Evolutionary conservation across 1,140 invertebrate genomes (phyloP), one percentile per base, ranked within the genome.

Genomic region (Polyergus mexicanus): DNA sequence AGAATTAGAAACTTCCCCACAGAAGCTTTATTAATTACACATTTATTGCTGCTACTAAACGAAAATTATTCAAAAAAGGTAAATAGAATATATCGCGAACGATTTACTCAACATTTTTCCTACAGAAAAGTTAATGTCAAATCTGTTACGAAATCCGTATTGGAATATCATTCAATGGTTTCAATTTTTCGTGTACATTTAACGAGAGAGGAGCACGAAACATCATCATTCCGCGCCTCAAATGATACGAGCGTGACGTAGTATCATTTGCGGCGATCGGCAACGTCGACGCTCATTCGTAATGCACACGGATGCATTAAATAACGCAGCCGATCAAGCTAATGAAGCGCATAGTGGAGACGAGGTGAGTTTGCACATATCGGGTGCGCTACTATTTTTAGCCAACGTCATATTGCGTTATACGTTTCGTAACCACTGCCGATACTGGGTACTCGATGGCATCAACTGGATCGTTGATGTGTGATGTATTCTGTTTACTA

Each of bases 341-440:
- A 81, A 81, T 81, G 78, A 81, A 71, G 78, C 78, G 38, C 78
- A 19, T 38, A 60, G 54, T 35, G 66, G 22, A 81, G 56, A 74
- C 69, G 44, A 78, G 60, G 75, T 78, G 75, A 78, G 75, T 78
- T 65, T 78, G 60, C 62, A 65, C 62, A 65, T 71, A 71, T 60
- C 66, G 78, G 65, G 60, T 78, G 56, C 44, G 22, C 25, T 84
- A 63, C 81, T 84, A 84, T 84, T 84, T 84, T 74, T 84, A 84
- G 81, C 41, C 56, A 47, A 72, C 58, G 80, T 56, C 81, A 62
- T 75, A 63, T 84, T 84, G 68, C 38, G 68, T 74, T 84, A 72
- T 69, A 10, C 35, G 69, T 71, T 84, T 74, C 69, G 58, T 75
- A 75, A 84, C 58, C 32, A 71, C 35, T 78, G n/a, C 32, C 41